Evolutionary conservation across 2,888 invertebrate genomes (phyloP).

Genomic region (Acrobasis consociella): DNA sequence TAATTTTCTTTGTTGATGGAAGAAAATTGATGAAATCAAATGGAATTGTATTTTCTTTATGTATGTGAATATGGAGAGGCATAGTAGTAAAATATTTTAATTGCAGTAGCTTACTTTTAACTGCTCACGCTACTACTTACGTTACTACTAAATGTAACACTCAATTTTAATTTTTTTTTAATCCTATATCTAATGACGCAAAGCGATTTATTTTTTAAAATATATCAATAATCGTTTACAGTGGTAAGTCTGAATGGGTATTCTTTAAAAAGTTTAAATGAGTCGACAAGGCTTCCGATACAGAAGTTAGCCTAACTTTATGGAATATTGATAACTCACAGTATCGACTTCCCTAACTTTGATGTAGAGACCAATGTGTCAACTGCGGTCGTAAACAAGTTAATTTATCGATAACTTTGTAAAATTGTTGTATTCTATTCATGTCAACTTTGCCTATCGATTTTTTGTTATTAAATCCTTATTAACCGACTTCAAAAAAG

Average conservation of each 20-base stretch:
- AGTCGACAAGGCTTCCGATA: slow-evolving; percentile 5
- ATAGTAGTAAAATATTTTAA: too few relatives aligned
- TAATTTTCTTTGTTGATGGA: neutral
- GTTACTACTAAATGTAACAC: too few relatives aligned
- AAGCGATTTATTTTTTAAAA: neutral
- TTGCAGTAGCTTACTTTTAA: too few relatives aligned
- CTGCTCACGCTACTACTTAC: too few relatives aligned
- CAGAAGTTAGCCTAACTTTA: slow-evolving; percentile 13
- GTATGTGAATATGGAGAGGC: too few relatives aligned
- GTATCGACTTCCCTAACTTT: slow-evolving; percentile 7
- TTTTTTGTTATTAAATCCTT: neutral
- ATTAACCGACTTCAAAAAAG: too few relatives aligned
- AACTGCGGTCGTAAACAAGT: neutral
- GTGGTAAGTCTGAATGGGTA: neutral
- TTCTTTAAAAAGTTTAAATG: slow-evolving; percentile 21
- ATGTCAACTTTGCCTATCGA: neutral
- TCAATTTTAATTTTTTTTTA: too few relatives aligned
- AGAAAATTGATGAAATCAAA: too few relatives aligned
- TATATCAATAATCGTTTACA: neutral
- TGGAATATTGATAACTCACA: slow-evolving; percentile 14
- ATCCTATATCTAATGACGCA: neutral
- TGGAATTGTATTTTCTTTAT: neutral
- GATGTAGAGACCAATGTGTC: slow-evolving; percentile 1
- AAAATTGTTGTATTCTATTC: neutral
- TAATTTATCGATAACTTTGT: slow-evolving; percentile 3